Evolutionary conservation across 2,888 invertebrate species (phyloP).

Genomic region (Plutella xylostella): DNA sequence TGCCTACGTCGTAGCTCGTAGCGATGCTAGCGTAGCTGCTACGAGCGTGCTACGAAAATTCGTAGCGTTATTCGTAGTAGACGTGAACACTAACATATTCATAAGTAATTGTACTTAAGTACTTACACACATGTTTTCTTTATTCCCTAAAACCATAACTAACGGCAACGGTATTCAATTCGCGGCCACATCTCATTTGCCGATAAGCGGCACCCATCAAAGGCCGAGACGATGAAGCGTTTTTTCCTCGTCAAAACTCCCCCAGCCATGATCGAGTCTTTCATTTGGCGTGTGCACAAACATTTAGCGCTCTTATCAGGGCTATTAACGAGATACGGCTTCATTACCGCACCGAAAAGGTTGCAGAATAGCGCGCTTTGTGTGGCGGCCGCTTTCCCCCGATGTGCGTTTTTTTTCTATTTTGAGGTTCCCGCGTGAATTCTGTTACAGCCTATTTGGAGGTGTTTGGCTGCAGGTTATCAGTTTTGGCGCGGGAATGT

Average conservation of each 20-base stretch:
- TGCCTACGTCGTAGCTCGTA: conserved; percentile 4
- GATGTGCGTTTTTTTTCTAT: conserved; percentile 22
- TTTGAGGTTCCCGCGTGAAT: conserved; percentile 11
- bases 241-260: conserved; percentile 46
- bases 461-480: background rate
- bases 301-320: conserved; percentile 65
- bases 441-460: background rate
- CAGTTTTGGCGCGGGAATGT: conserved; percentile 7
- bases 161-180: conserved; percentile 39
- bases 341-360: conserved; percentile 48
- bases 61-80: background rate
- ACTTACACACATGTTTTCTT: too few species aligned
- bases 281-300: conserved; percentile 69
- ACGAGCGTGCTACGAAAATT: background rate
- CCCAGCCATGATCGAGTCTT: conserved; percentile 61
- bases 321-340: conserved; percentile 65
- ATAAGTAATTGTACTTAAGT: too few species aligned
- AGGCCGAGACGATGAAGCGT: conserved; percentile 33
- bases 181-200: conserved; percentile 34
- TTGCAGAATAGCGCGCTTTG: conserved; percentile 29
- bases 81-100: too few species aligned
- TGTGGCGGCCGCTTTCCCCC: conserved; percentile 24
- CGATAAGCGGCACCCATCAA: conserved; percentile 43
- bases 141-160: background rate
- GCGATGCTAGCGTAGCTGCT: background rate